phyloP scores from a whole-genome alignment of 2,888 invertebrate genomes.

The Drosophila heteroneura region DNA sequence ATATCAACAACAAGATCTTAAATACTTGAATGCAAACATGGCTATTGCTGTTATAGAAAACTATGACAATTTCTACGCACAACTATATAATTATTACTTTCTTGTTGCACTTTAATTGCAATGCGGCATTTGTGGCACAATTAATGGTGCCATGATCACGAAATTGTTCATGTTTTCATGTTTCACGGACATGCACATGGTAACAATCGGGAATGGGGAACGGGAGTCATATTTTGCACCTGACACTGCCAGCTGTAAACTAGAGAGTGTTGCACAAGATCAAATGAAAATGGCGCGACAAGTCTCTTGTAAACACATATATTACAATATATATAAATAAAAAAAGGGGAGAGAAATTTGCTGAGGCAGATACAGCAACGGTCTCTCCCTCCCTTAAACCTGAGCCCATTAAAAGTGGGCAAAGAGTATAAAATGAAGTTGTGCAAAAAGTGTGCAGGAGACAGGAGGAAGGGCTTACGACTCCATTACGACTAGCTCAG shows the following conservation, averaged over 20 bases:
- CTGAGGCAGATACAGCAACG: constrained; percentile 24
- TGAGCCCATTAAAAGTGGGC: neutral
- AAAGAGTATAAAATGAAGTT: neutral
- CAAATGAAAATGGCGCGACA: constrained; percentile 5
- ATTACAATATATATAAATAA: constrained; percentile 5
- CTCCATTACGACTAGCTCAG: neutral
- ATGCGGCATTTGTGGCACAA: constrained; percentile 60
- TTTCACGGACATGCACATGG: constrained; percentile 59
- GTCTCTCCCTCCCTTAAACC: neutral
- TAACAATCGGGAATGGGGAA: constrained; percentile 17
- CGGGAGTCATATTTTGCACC: constrained; percentile 17
- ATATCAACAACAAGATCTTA: neutral
- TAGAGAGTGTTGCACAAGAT: constrained; percentile 5
- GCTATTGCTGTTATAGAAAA: neutral
- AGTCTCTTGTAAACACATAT: neutral
- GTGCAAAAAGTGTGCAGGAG: neutral
- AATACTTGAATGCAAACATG: neutral
- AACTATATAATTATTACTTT: constrained; percentile 40
- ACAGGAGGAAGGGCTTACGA: neutral
- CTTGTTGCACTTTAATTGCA: constrained; percentile 51
- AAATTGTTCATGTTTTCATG: constrained; percentile 27
- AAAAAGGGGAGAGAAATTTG: constrained; percentile 37
- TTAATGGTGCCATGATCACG: constrained; percentile 56
- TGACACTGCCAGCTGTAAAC: constrained; percentile 14
- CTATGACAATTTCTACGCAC: constrained; percentile 1